Conservation (phyloP, 2,113 vertebrate species). For the Mormyrus lacerda region DNA sequence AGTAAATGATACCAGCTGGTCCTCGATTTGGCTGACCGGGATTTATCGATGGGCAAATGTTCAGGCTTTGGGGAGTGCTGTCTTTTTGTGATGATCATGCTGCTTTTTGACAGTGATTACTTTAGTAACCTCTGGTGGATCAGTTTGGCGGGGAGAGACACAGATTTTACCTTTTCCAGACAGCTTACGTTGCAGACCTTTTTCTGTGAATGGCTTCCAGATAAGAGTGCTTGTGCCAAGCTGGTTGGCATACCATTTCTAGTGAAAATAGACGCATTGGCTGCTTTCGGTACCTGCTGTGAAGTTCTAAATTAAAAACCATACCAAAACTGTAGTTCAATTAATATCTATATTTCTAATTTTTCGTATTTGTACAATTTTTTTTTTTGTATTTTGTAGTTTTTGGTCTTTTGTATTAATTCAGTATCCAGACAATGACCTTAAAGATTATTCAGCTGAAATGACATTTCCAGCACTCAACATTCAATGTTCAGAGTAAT, state of each 20-base stretch:
- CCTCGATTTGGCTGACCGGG: background rate
- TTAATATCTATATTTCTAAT: background rate
- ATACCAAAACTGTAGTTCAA: background rate
- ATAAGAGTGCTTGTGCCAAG: background rate
- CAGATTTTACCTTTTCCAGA: background rate
- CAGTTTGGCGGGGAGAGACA: background rate
- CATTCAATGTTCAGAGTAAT: background rate
- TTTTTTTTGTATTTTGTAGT: too few species aligned
- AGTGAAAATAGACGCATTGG: background rate
- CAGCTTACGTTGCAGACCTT: background rate
- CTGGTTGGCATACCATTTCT: background rate
- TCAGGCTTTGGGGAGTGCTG: background rate
- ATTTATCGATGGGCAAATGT: background rate
- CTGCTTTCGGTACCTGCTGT: background rate
- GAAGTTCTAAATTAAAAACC: background rate
- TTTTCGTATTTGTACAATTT: background rate
- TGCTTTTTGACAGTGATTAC: background rate
- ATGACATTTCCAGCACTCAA: background rate
- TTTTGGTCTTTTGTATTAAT: too few species aligned
- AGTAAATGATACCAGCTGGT: background rate
- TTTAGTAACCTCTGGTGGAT: background rate
- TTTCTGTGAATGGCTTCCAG: background rate
- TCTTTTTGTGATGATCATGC: background rate
- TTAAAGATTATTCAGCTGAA: background rate
- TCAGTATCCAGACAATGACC: background rate